These are phyloP conservation scores for Ciconia stormi DNA, from an alignment of 2,113 vertebrate genomes.

Conservation along the genomic window DNA sequence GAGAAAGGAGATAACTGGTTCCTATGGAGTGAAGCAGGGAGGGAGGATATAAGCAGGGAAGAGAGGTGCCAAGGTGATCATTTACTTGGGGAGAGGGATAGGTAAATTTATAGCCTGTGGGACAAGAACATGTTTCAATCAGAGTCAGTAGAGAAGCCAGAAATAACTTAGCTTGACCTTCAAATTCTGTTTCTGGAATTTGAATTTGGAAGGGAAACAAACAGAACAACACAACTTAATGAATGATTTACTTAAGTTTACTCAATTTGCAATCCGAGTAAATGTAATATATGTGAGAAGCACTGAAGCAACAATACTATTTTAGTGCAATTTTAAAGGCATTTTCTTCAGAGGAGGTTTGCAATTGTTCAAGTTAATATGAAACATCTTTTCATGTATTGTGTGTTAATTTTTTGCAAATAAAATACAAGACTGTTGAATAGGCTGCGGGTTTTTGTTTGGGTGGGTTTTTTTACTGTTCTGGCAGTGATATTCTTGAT, in stretches of 20 bases:
- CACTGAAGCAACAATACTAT: background rate
- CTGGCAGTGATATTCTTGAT: background rate
- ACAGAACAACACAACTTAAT: background rate
- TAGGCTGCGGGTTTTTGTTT: background rate
- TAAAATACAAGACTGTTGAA: background rate
- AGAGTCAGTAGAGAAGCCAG: background rate
- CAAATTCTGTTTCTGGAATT: background rate
- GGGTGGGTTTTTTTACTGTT: background rate
- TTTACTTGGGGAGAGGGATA: background rate
- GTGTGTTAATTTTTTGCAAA: background rate
- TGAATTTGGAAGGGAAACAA: background rate
- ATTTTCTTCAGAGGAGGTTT: background rate
- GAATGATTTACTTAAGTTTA: background rate
- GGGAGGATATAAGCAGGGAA: background rate
- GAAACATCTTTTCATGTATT: background rate
- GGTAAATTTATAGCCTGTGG: background rate
- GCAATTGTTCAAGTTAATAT: background rate
- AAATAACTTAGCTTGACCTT: background rate
- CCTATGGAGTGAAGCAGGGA: background rate
- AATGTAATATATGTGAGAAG: background rate
- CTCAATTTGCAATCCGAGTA: background rate
- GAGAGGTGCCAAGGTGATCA: background rate
- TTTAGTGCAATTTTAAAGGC: background rate
- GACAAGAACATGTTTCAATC: background rate
- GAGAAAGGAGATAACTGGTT: background rate